Percentiles rank a stretch among this genome's conserved stretches.
These are phyloP conservation scores for Epirrhoe alternata DNA, from an alignment of 2,888 invertebrate genomes.

Conservation along the genomic window DNA sequence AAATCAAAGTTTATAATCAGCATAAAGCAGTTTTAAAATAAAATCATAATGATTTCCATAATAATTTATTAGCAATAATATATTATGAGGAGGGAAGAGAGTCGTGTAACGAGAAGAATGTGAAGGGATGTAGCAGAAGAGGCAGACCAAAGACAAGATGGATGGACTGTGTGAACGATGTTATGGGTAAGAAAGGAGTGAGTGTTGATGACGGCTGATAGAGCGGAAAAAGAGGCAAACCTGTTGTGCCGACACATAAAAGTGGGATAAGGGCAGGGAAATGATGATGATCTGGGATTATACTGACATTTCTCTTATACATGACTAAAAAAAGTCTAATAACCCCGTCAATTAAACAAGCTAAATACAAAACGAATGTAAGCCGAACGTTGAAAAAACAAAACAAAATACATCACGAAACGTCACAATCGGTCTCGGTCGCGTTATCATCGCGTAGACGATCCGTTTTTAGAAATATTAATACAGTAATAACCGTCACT, in stretches of 20 bases:
- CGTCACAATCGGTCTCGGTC: conserved; percentile 77
- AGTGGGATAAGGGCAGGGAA: no score
- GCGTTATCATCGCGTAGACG: conserved; percentile 81
- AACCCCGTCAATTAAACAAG: conserved; percentile 16
- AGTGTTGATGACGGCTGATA: no score
- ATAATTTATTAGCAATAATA: not conserved
- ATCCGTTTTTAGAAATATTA: conserved; percentile 85
- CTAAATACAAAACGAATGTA: conserved; percentile 23
- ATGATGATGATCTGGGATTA: no score
- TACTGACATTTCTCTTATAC: conserved; percentile 1
- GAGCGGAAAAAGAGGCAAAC: no score
- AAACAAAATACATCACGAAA: conserved; percentile 54
- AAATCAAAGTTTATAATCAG: not conserved
- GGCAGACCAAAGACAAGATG: no score
- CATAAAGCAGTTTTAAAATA: not conserved
- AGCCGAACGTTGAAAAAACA: conserved; percentile 43
- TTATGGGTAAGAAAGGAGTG: no score
- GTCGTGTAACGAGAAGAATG: no score
- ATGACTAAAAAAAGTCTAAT: conserved; percentile 4
- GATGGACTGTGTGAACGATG: no score
- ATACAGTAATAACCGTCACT: conserved; percentile 84
- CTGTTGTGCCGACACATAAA: no score
- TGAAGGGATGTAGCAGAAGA: no score
- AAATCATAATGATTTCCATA: not conserved
- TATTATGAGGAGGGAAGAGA: no score